Base-by-base conservation (phyloP, 2,888 invertebrate species). In the Caenorhabditis sp. region DNA sequence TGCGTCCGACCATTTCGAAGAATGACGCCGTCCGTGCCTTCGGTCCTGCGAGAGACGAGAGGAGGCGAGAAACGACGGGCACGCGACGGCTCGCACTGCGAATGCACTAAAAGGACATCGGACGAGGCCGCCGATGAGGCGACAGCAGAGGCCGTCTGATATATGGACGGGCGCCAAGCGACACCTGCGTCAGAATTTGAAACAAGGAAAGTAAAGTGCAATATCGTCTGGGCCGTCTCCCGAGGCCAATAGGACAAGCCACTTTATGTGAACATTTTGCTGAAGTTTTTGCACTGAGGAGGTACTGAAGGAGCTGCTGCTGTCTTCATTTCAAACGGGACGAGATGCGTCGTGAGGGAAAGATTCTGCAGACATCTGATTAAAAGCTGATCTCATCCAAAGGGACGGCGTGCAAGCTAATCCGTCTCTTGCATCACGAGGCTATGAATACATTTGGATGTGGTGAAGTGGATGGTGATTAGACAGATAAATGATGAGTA, bases 51-150 rank as follows among this genome's bases (percentile, higher is more conserved):
- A 9, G 24, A 20, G n/a, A 9, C 22, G 17, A 2, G 32, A 46
- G 27, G 48, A 61, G 4, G 8, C 15, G 43, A 15, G 20, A 30
- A 52, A 41, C 1, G 30, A 30, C 20, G 41, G 50, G 41, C 39
- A 66, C 45, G 56, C 35, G 55, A 24, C 43, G 52, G 48, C 48
- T 50, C 55, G 50, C 27, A 39, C 56, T 58, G 26, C n/a, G 11
- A 20, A 39, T 66, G 66, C 66, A 66, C 66, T 66, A 66, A 66
- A 66, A 66, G 66, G 66, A 50, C 66, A 66, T 48, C 56, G 48
- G 7, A 15, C n/a, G 22, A 13, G 9, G n/a, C 35, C 30, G 35
- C 20, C 35, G 39, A 39, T 2, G 27, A 17, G 26, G 7, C 5
- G 52, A 37, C 20, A 53, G 13, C 39, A 24, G 27, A 24, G 41